Base-by-base conservation (phyloP, 2,113 vertebrate species). In the Garra rufa region DNA sequence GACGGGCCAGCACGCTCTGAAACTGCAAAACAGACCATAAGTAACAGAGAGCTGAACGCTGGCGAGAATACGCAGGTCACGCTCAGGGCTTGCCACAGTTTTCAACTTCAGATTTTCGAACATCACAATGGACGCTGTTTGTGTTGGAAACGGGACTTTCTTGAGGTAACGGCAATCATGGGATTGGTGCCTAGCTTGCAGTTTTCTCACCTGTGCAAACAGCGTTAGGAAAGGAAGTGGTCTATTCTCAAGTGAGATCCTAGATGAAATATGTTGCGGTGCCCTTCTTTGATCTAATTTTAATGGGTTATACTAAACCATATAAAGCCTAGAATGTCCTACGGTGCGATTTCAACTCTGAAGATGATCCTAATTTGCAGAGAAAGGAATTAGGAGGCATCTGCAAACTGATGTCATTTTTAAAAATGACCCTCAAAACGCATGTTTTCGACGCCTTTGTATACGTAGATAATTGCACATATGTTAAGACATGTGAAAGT, bases 181-280 rank as follows among this genome's bases (percentile, higher is more conserved):
- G 90, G 91, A 92, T 85, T 38, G 52, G 85, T 70, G 89, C 90
- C 92, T 88, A 89, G 93, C 91, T 93, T 92, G 94, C 93, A 94
- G 83, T 94, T 94, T 95, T 84, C 87, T 95, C 95, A 94, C 93
- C 94, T 95, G 94, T 94, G 85, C 85, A 95, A 95, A 95, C 94
- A 95, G 78, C 24, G 5, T 34, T 48, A 74, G 82, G 10, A 81
- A 57, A 92, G 93, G 93, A 94, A 94, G 92, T 91, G 93, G 94
- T 77, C 69, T 81, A 85, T 91, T 92, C 91, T 55, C 81, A 89
- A 90, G 90, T 88, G 59, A 87, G 81, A 89, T 84, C 91, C 88
- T 83, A 55, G 80, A 85, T 89, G 80, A 91, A 91, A 89, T 90
- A 91, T 90, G 55, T 88, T 89, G 83, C 1, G 71, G 83, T 83